Percentiles rank a stretch among this genome's conserved stretches.
These are phyloP conservation scores for Ophion ventricosus DNA, from an alignment of 2,888 invertebrate species.

Conservation along the genomic window DNA sequence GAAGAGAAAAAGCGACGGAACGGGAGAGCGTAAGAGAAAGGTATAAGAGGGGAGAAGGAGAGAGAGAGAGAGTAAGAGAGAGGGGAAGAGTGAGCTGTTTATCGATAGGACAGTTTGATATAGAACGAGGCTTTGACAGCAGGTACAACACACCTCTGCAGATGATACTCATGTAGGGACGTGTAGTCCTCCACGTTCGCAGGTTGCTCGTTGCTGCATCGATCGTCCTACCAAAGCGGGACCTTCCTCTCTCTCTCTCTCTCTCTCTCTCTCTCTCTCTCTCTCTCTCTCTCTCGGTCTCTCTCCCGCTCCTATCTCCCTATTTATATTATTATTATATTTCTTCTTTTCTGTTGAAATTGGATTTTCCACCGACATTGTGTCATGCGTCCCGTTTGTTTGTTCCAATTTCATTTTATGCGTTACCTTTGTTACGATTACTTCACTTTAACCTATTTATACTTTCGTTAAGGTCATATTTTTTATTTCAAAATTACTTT, in stretches of 20 bases:
- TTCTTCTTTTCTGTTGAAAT: too few relatives aligned
- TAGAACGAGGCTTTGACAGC: slow-evolving; percentile 35
- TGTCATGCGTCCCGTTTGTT: too few relatives aligned
- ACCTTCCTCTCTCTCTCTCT: slow-evolving; percentile 63
- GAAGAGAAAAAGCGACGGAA: slow-evolving; percentile 45
- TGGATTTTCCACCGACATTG: too few relatives aligned
- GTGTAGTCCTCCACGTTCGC: slow-evolving; percentile 67
- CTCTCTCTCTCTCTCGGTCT: slow-evolving; percentile 33
- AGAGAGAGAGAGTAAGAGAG: slow-evolving; percentile 48
- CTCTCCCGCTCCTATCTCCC: slow-evolving; percentile 27
- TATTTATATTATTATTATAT: neutral
- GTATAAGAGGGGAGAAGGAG: neutral
- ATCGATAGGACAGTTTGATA: slow-evolving; percentile 59
- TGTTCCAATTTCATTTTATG: too few relatives aligned
- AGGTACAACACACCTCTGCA: slow-evolving; percentile 47
- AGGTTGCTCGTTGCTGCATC: slow-evolving; percentile 79
- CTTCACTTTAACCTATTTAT: too few relatives aligned
- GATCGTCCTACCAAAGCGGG: slow-evolving; percentile 73
- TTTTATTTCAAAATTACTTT: too few relatives aligned
- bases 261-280: slow-evolving; percentile 31
- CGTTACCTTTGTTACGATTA: too few relatives aligned
- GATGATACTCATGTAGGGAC: slow-evolving; percentile 48
- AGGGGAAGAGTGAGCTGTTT: slow-evolving; percentile 54
- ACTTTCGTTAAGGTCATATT: too few relatives aligned
- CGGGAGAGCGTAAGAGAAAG: neutral